These are phyloP conservation scores for Orchestia grillus DNA, from an alignment of 1,140 invertebrate genomes.

Conservation along the genomic window DNA sequence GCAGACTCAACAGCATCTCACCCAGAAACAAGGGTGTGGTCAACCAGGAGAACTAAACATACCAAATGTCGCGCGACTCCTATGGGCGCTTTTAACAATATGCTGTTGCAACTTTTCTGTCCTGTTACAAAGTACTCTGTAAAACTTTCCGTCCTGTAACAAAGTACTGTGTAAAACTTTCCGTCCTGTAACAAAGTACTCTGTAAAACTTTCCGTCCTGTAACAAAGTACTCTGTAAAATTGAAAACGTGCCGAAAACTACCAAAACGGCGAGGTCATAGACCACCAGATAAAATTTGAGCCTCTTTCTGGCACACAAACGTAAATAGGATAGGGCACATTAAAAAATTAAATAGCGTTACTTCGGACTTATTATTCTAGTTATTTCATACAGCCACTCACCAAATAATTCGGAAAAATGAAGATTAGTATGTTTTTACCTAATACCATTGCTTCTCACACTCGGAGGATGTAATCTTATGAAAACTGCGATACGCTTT, in stretches of 20 bases:
- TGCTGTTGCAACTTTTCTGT: background rate
- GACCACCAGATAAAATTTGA: background rate
- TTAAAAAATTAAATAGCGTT: background rate
- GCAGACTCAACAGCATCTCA: background rate
- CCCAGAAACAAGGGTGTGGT: background rate
- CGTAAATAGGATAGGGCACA: background rate
- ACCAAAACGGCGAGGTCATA: background rate
- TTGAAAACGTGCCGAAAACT: background rate
- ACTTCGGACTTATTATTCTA: background rate
- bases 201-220: background rate
- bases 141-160: background rate
- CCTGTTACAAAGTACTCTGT: background rate
- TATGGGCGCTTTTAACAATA: background rate
- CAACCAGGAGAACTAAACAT: background rate
- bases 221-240: background rate
- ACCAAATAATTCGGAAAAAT: background rate
- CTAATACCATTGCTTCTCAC: background rate
- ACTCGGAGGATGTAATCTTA: background rate
- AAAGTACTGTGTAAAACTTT: background rate
- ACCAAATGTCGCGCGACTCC: background rate
- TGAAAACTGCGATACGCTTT: background rate
- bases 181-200: background rate
- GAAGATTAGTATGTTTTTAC: background rate
- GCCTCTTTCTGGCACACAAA: background rate
- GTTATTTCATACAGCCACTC: background rate